Evolutionary conservation across 2,113 vertebrate genomes (phyloP).

Genomic region (Pygoscelis antarcticus): DNA sequence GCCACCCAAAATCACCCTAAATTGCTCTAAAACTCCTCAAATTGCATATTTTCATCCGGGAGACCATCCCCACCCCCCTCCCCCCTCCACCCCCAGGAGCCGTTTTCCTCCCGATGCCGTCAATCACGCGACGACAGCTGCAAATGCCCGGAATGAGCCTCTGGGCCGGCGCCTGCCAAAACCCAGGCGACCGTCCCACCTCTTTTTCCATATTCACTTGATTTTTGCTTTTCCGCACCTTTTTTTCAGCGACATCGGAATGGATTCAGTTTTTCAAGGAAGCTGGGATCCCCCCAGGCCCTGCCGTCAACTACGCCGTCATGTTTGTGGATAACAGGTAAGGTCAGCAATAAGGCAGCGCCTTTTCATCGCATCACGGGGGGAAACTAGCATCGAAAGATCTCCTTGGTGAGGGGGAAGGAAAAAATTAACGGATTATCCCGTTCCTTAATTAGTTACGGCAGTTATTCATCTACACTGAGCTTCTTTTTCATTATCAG

Average conservation of each 20-base stretch:
- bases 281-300: slow-evolving; percentile 90
- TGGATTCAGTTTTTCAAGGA: slow-evolving; percentile 97
- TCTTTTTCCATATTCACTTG: too few species aligned
- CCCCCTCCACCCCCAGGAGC: neutral
- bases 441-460: neutral
- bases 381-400: neutral
- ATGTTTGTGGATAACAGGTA: slow-evolving; percentile 95
- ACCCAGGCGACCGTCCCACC: neutral
- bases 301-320: slow-evolving; percentile 90
- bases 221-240: neutral
- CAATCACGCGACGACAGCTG: neutral
- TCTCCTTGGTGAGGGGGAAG: neutral
- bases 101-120: neutral
- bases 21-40: neutral
- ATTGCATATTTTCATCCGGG: neutral
- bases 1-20: accelerated
- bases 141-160: neutral
- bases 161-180: accelerated
- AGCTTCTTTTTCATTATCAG: accelerated
- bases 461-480: accelerated
- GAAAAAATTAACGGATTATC: neutral
- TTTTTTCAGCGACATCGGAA: slow-evolving; percentile 85
- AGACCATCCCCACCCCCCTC: neutral
- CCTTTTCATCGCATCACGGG: neutral
- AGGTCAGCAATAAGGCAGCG: neutral